phyloP scores from a whole-genome alignment of 2,113 vertebrate genomes.

The Bothrops jararaca region DNA sequence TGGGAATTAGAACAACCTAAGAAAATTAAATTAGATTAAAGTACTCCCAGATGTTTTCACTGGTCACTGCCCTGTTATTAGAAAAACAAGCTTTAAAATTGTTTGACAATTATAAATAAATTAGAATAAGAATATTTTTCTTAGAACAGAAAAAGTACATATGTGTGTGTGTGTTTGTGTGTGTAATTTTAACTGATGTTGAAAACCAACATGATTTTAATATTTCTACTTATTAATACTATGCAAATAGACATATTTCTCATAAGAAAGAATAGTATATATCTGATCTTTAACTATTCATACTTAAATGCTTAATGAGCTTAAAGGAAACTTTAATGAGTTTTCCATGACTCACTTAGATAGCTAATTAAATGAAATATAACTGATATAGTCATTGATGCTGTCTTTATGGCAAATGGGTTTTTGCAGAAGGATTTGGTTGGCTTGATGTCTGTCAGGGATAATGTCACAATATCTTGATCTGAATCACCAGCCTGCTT shows the following conservation, averaged over 20 bases:
- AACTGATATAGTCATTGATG: neutral
- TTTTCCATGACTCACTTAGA: constrained; percentile 2
- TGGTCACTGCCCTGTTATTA: constrained; percentile 27
- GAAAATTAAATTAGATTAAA: constrained; percentile 51
- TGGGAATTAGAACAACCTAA: constrained; percentile 53
- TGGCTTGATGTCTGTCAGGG: constrained; percentile 1
- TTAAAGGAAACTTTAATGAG: constrained; percentile 18
- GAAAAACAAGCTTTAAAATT: constrained; percentile 35
- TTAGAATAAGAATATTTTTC: constrained; percentile 31
- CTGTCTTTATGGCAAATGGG: constrained; percentile 10
- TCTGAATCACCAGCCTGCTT: constrained; percentile 12
- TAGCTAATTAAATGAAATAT: constrained; percentile 11
- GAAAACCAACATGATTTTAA: constrained; percentile 2
- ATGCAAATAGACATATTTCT: neutral
- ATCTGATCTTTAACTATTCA: neutral
- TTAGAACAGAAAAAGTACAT: neutral
- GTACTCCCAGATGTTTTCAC: constrained; percentile 37
- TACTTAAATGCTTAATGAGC: neutral
- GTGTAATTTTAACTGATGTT: constrained; percentile 16
- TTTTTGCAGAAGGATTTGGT: constrained; percentile 1
- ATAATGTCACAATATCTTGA: constrained; percentile 17
- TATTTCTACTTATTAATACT: neutral
- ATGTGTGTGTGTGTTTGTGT: neutral
- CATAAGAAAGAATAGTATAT: neutral
- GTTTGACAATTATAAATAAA: constrained; percentile 40